A percentile compares a stretch with the other conserved stretches of the same genome.
Evolutionary conservation across 2,888 invertebrate species (phyloP).

Genomic region (Tetranychus truncatus): DNA sequence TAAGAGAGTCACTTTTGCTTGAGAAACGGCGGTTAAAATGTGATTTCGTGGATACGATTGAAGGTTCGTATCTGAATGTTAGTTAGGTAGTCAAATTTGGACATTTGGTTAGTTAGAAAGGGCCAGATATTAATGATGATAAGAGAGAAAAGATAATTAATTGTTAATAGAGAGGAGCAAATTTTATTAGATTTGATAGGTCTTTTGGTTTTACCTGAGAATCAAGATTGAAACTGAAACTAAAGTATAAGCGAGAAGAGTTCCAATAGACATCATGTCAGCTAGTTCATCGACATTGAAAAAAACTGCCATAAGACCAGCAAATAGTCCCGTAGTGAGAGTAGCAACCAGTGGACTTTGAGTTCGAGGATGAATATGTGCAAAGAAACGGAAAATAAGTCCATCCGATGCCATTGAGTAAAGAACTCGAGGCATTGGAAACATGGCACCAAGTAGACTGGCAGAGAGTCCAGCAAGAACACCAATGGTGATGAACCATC

Average conservation of each 20-base stretch:
- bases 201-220: constrained; percentile 24
- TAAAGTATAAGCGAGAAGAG: constrained; percentile 34
- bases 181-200: neutral
- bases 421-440: constrained; percentile 31
- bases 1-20: neutral
- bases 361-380: constrained; percentile 33
- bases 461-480: constrained; percentile 79
- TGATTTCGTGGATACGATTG: neutral
- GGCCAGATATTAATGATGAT: neutral
- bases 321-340: constrained; percentile 34
- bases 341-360: constrained; percentile 38
- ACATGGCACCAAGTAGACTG: constrained; percentile 59
- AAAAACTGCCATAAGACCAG: constrained; percentile 34
- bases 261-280: constrained; percentile 38
- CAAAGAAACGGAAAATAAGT: constrained; percentile 48
- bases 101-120: neutral
- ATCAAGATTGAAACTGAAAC: constrained; percentile 35
- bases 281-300: constrained; percentile 33
- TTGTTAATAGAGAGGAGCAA: neutral
- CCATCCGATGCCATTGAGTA: constrained; percentile 90
- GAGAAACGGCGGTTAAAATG: neutral
- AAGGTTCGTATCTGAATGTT: neutral
- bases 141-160: neutral
- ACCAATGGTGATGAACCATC: constrained; percentile 68
- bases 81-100: neutral